Evolutionary conservation across 2,888 invertebrate genomes (phyloP), one percentile per base, ranked within the genome.

Genomic region (Rhagium mordax): DNA sequence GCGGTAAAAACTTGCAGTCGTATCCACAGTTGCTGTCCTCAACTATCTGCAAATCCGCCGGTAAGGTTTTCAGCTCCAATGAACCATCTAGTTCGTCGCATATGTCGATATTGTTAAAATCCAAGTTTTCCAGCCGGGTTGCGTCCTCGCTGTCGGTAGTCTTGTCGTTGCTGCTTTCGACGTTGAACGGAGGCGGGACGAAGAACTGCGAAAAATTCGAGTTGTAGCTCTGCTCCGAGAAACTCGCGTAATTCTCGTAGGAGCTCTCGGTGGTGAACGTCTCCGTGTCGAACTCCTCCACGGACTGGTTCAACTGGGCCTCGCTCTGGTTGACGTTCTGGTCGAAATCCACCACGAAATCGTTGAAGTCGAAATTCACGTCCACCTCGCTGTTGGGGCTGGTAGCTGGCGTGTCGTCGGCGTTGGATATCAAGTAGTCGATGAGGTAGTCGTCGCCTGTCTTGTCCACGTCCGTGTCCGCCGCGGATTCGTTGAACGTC

Each of bases 271-370:
- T 82, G 2, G 82, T 79, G 59, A 78, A 81, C 1, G 80, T 80
- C 71, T 81, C 81, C 0, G 81, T 78, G 55, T 82, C 82, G 57
- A 82, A 81, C 59, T 77, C 77, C 6, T 76, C 73, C 18, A 16
- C 21, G 18, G 13, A 4, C n/a, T 53, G 51, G 8, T 6, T 65
- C 53, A 7, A n/a, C 6, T 73, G 73, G 27, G 74, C 66, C 1
- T 72, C 67, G 24, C 16, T 70, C 49, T 67, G 67, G 6, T 70
- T 72, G 8, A 83, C 75, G 61, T 83, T 82, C 67, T 83, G 82
- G 72, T 85, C 84, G 77, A 86, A 86, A 71, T 83, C 81, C 47
- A 82, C 81, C 8, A 83, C 85, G 72, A 87, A 86, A 55, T 86
- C 85, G 71, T 83, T 82, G 70, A 86, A 87, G 77, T 86, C 86